Evolutionary conservation across 2,888 invertebrate species (phyloP), one percentile per base, ranked within the genome.

Genomic region (Allygus modestus): DNA sequence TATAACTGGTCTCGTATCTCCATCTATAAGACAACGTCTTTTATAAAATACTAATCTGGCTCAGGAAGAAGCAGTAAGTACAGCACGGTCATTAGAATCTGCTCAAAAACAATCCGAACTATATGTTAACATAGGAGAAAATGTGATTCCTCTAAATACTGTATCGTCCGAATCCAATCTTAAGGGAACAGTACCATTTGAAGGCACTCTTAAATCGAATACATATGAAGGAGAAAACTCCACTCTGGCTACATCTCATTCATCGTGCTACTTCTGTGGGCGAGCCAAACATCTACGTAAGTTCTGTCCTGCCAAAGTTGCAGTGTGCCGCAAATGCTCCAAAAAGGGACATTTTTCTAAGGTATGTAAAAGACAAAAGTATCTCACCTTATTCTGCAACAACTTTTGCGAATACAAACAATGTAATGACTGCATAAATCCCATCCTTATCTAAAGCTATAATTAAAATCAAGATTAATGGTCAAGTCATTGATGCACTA

Each of bases 11-110:
- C 65, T 81, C 20, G 17, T 15, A n/a, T 84, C 81, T 41, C n/a
- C 69, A 23, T 28, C 31, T n/a, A 84, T 84, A 17, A 28, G 84
- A 61, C 84, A 84, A 81, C 5, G 84, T n/a, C 31, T 84, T 1
- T 51, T 84, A 17, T 65, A 84, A 69, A 84, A 81, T 11, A 54
- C 7, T 33, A n/a, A n/a, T n/a, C n/a, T n/a, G n/a, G n/a, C n/a
- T n/a, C n/a, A n/a, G n/a, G n/a, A n/a, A n/a, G n/a, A n/a, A n/a
- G n/a, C n/a, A n/a, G n/a, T n/a, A n/a, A n/a, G n/a, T n/a, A n/a
- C n/a, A n/a, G n/a, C n/a, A 28, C 1, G 37, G 17, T 73, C 37
- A 33, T 73, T 28, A 37, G 73, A 73, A 54, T 17, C 17, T 20
- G n/a, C 58, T 9, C 23, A 23, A 7, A 5, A 54, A 11, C 58